phyloP scores from a whole-genome alignment of 2,888 invertebrate species.

The Eupithecia dodoneata region DNA sequence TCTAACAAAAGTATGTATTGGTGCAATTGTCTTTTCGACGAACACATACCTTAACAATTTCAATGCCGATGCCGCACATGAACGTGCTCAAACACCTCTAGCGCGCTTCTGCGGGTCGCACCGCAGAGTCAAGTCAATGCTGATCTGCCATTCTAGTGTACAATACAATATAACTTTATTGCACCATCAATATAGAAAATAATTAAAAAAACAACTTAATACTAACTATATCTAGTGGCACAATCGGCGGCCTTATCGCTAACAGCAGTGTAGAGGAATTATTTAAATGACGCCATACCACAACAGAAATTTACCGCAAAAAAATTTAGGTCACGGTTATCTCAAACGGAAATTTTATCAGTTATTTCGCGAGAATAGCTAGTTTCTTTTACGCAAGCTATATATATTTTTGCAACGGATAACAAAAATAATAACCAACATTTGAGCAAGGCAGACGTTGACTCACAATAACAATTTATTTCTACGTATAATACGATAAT shows the following conservation, averaged over 20 bases:
- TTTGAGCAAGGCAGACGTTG: background rate
- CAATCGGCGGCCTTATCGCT: too few relatives aligned
- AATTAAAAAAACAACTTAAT: too few relatives aligned
- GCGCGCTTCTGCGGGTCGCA: too few relatives aligned
- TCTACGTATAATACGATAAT: slow-evolving; percentile 5
- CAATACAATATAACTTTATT: too few relatives aligned
- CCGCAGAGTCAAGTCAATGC: background rate
- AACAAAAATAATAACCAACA: background rate
- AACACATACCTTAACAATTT: background rate
- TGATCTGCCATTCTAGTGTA: background rate
- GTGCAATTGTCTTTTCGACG: background rate
- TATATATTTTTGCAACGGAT: slow-evolving; percentile 9
- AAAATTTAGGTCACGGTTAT: slow-evolving; percentile 6
- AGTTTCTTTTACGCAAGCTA: slow-evolving; percentile 2
- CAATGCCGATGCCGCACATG: too few relatives aligned
- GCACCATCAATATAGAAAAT: too few relatives aligned
- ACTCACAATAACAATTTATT: slow-evolving; percentile 5
- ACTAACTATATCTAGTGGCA: too few relatives aligned
- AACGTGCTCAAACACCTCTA: too few relatives aligned
- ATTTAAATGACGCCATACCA: background rate
- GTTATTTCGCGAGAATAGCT: background rate
- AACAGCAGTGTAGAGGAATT: too few relatives aligned
- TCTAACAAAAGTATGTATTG: too few relatives aligned
- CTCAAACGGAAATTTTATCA: slow-evolving; percentile 12
- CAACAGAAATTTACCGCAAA: background rate